Evolutionary conservation across 1,140 invertebrate genomes (phyloP), one percentile per base, ranked within the genome.

Genomic region (Metaphire vulgaris): DNA sequence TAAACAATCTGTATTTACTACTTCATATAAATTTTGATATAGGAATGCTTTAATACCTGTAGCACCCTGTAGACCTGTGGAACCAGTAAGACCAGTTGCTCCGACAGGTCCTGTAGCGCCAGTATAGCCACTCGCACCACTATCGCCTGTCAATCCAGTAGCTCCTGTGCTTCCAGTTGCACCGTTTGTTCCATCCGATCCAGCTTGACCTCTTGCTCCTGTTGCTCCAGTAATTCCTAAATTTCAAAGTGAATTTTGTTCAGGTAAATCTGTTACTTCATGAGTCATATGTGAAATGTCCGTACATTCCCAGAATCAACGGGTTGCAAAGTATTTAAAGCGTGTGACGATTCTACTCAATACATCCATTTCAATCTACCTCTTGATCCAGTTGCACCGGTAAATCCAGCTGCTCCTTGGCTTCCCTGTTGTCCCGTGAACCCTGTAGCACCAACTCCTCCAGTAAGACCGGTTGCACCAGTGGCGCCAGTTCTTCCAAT

Each of bases 71-170:
- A 65, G 21, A 14, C 74, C 74, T 12, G 74, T 75, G 6, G 74
- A 30, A 16, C 74, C 72, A 30, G 67, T 77, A 12, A 26, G 74
- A 64, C 76, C 64, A 34, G 67, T 69, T 14, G 72, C 31, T 2
- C 76, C 76, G 67, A 41, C 71, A 6, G n/a, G 34, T 0, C 72
- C 72, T 56, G 74, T 75, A 21, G 74, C 26, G 6, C 74, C 74
- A 31, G 15, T 75, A 1, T 28, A 14, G 2, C 74, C 74, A 68
- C 64, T 68, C 21, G 67, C 21, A 30, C 74, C 74, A 1, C 64
- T 75, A 26, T n/a, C 28, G 14, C 74, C 74, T 1, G 74, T 75
- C 1, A 26, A 21, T 31, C 74, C 74, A 69, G 65, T 33, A 33
- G 64, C 29, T 33, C 74, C 74, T 30, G 28, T 16, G n/a, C 28